Evolutionary conservation across 2,888 invertebrate genomes (phyloP), one percentile per base, ranked within the genome.

Genomic region (Platycnemis pennipes): DNA sequence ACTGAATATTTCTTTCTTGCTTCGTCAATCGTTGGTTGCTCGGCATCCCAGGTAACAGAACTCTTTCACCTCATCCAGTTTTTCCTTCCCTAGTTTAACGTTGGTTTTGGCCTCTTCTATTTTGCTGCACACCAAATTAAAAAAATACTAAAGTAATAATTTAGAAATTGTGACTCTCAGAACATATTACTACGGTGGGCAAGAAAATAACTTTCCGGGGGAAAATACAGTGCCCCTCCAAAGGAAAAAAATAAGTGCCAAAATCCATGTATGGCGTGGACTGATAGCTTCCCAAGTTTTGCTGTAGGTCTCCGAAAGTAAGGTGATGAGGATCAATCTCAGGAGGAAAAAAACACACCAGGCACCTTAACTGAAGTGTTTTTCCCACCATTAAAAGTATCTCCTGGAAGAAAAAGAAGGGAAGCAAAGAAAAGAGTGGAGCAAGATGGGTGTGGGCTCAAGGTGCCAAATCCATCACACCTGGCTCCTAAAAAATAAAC

Each of bases 381-480:
- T n/a, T 77, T 46, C 44, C 26, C n/a, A 46, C 87, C 46, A 87
- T 87, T 87, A 87, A 87, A n/a, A n/a, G n/a, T 46, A 87, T 46
- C 46, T 87, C n/a, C 87, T n/a, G 45, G 45, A 46, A 46, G 86
- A 42, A 31, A 86, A 22, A 16, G 13, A 26, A 77, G 37, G 31
- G 77, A 11, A 77, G 37, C 31, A 11, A 77, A 77, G 16, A 11
- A 11, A 77, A 77, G 37, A 37, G 37, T 5, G 77, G 77, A 77
- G 46, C 45, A 46, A 45, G 87, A 87, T 46, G n/a, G 45, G 46
- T 46, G 87, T 87, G 87, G 87, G 45, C 87, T 87, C 87, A 45
- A 87, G 46, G 87, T 87, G 87, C 87, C 87, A 46, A 87, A 87
- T 87, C 22, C 87, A 87, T 87, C 87, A 87, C 87, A 44, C 4